phyloP scores from a whole-genome alignment of 2,888 invertebrate species.

The Patella ulyssiponensis region DNA sequence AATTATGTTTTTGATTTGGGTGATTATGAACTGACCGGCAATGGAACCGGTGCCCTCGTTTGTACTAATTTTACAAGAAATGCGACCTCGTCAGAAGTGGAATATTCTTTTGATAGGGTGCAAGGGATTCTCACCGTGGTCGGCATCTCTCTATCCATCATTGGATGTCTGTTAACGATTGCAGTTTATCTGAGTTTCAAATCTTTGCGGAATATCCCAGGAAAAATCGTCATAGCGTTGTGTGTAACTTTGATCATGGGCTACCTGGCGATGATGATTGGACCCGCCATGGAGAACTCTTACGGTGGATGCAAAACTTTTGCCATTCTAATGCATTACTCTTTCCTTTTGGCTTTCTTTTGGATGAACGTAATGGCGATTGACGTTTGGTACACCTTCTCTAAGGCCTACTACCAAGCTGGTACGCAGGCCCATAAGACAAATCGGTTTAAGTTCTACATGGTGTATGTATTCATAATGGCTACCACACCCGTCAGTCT shows the following conservation, averaged over 20 bases:
- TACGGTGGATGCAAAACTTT: conserved; percentile 49
- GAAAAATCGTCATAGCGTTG: conserved; percentile 75
- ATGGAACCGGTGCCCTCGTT: conserved; percentile 35
- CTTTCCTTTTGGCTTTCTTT: conserved; percentile 75
- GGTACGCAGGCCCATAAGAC: conserved; percentile 37
- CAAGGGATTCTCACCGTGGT: conserved; percentile 75
- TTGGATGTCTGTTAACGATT: conserved; percentile 73
- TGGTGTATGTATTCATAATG: conserved; percentile 68
- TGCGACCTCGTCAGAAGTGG: conserved; percentile 20
- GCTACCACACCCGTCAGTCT: conserved; percentile 48
- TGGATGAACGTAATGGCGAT: conserved; percentile 76
- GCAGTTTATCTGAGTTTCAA: conserved; percentile 73
- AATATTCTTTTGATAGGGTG: conserved; percentile 31
- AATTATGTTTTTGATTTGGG: conserved; percentile 20
- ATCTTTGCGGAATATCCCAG: conserved; percentile 75
- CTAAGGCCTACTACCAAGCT: conserved; percentile 41
- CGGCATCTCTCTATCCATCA: conserved; percentile 77
- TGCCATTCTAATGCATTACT: conserved; percentile 74
- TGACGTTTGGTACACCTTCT: conserved; percentile 77
- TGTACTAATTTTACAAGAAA: conserved; percentile 36
- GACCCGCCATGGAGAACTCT: conserved; percentile 54
- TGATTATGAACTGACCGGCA: conserved; percentile 28
- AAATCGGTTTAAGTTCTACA: conserved; percentile 56
- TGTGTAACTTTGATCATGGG: conserved; percentile 74
- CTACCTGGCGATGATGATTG: conserved; percentile 74